phyloP scores from a whole-genome alignment of 2,888 invertebrate species.

The Chrysolina oricalcia region DNA sequence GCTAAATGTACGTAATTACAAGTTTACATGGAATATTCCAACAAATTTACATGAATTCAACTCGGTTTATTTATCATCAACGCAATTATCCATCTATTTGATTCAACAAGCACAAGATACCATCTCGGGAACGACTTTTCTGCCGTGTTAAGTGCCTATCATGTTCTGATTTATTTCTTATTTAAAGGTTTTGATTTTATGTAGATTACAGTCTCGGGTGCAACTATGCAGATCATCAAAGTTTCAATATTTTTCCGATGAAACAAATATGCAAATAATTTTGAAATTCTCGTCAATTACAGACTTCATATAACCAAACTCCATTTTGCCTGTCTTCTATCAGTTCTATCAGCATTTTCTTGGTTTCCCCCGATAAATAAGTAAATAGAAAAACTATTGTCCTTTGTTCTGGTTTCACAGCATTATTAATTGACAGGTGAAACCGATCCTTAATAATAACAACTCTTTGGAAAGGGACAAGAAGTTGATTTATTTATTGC shows the following conservation, averaged over 20 bases:
- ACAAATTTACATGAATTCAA: constrained; percentile 13
- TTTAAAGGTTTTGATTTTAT: constrained; percentile 13
- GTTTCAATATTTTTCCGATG: constrained; percentile 8
- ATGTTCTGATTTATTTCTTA: constrained; percentile 16
- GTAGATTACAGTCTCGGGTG: constrained; percentile 16
- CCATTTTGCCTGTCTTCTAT: too few relatives aligned
- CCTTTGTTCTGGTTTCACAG: too few relatives aligned
- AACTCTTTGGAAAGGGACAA: too few relatives aligned
- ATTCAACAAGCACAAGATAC: constrained; percentile 18
- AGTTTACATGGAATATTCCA: constrained; percentile 21
- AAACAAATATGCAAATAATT: background rate
- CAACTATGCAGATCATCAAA: constrained; percentile 7
- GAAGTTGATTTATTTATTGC: too few relatives aligned
- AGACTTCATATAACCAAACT: too few relatives aligned
- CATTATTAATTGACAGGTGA: too few relatives aligned
- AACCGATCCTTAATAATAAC: too few relatives aligned
- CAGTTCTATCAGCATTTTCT: too few relatives aligned
- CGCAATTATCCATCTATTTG: constrained; percentile 25
- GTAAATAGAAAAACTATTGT: too few relatives aligned
- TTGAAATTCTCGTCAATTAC: too few relatives aligned
- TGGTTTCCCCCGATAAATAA: too few relatives aligned
- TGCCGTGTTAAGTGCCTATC: constrained; percentile 12
- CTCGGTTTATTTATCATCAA: background rate
- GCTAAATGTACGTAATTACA: constrained; percentile 15
- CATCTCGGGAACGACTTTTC: constrained; percentile 14